Base-by-base conservation (phyloP, 2,797 vertebrate genomes). In the Jordanella pulchra region DNA sequence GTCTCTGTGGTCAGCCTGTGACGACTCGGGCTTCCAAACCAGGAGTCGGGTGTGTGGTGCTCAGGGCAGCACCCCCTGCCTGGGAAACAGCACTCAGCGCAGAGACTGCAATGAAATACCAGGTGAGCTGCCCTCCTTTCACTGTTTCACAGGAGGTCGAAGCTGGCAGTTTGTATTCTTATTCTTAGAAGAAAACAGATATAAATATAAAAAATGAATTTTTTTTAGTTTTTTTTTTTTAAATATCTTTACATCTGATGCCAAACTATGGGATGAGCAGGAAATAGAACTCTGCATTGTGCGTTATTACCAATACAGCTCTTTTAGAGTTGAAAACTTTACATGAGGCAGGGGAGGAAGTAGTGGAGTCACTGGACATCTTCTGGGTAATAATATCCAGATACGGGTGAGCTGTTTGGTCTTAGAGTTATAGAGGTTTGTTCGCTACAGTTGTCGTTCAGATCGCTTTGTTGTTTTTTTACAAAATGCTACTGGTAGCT, bases 61-160 rank as follows among this genome's bases (percentile, higher is more conserved):
- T 77, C 93, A 89, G 77, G 92, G 89, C 48, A 80, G 53, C 72
- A 78, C 79, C 28, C 92, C 94, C 44, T 99, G 98, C 11, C 1
- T 93, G 0, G 98, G 98, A 7, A 99, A 99, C 93, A 91, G 92
- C 94, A 98, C 96, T 0, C 96, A 99, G 91, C 95, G 93, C 78
- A 93, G 96, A 79, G 95, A 96, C 74, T 99, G 98, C 91, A 97
- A 96, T 23, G 97, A 99, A 89, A 98, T 98, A 79, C 97, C 98
- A 0, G 97, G 98, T 99, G 91, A 67, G 92, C n/a, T 6, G 39
- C 28, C 48, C 18, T 54, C 50, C 32, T 39, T 48, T 15, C 2
- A 44, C 30, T 4, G 35, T 55, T 1, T 39, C 28, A 12, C 5
- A 2, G 42, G 47, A 60, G 51, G 39, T 54, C 17, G 7, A 53